Conservation (phyloP, 2,797 vertebrate genomes). For the Heterohyrax brucei region DNA sequence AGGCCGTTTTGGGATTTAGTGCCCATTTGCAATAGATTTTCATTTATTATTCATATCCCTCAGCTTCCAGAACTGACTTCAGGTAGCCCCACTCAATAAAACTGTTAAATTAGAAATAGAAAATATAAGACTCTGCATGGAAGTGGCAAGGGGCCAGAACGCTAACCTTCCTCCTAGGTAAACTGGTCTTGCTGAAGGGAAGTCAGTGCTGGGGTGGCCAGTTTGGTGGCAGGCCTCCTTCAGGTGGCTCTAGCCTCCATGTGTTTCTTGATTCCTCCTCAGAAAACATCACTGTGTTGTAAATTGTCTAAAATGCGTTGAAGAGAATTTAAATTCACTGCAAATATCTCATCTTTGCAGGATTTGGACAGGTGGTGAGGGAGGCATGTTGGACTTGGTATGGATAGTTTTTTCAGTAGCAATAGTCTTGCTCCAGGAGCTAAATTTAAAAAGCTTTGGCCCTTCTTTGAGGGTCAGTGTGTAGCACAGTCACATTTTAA, state of each 20-base stretch:
- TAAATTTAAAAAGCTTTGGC: constrained; percentile 36
- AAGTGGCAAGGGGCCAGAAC: neutral
- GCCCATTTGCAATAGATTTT: neutral
- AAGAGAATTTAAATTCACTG: constrained; percentile 71
- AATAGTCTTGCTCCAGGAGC: constrained; percentile 19
- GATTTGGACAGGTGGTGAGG: constrained; percentile 21
- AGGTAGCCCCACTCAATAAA: constrained; percentile 31
- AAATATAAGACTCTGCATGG: neutral
- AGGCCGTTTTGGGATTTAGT: neutral
- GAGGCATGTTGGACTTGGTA: neutral
- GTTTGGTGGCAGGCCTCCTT: neutral
- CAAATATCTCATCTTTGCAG: neutral
- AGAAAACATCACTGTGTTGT: neutral
- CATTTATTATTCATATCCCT: constrained; percentile 62
- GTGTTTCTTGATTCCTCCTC: neutral
- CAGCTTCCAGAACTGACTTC: constrained; percentile 51
- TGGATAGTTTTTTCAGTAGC: neutral
- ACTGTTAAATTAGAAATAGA: constrained; percentile 31
- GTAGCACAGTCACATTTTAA: neutral
- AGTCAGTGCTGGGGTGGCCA: too few relatives aligned
- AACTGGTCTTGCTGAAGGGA: neutral
- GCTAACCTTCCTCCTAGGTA: neutral
- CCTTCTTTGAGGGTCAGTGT: constrained; percentile 6
- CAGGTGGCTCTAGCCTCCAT: neutral
- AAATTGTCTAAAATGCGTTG: constrained; percentile 1